Percentiles rank a stretch among this genome's conserved stretches.
phyloP scores from a whole-genome alignment of 2,888 invertebrate genomes.

The Atherix ibis region DNA sequence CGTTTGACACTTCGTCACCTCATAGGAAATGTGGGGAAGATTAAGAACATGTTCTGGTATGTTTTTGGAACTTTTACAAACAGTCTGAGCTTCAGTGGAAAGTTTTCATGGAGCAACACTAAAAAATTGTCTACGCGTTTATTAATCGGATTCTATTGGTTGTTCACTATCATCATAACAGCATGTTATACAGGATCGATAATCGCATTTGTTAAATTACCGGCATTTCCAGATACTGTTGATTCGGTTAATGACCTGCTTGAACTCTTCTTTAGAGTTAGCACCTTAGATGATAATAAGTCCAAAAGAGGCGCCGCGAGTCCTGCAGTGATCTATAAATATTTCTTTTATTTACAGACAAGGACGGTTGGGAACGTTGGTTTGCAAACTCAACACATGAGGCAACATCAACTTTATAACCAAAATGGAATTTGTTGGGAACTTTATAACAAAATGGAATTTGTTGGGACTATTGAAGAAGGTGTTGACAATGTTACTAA shows the following conservation, averaged over 20 bases:
- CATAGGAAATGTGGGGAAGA: constrained; percentile 49
- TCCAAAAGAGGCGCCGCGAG: too few species aligned
- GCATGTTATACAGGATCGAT: constrained; percentile 73
- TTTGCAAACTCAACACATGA: constrained; percentile 54
- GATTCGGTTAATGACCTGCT: constrained; percentile 52
- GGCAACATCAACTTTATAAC: constrained; percentile 37
- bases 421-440: too few species aligned
- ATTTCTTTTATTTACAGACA: constrained; percentile 45
- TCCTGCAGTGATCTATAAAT: too few species aligned
- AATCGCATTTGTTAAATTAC: constrained; percentile 68
- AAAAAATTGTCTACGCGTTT: constrained; percentile 52
- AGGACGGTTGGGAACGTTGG: constrained; percentile 61
- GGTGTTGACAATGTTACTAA: constrained; percentile 59
- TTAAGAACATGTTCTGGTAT: constrained; percentile 78
- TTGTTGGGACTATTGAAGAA: constrained; percentile 45
- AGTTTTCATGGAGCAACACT: constrained; percentile 54
- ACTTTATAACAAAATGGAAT: constrained; percentile 49
- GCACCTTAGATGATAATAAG: constrained; percentile 49
- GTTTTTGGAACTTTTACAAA: constrained; percentile 76
- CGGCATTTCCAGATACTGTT: constrained; percentile 56
- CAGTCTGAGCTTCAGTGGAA: constrained; percentile 53
- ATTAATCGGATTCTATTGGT: constrained; percentile 62
- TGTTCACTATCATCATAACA: constrained; percentile 72
- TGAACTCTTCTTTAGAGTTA: constrained; percentile 50
- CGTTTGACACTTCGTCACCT: constrained; percentile 49